Evolutionary conservation across 1,140 invertebrate species (phyloP).

Genomic region (Zaprionus capensis): DNA sequence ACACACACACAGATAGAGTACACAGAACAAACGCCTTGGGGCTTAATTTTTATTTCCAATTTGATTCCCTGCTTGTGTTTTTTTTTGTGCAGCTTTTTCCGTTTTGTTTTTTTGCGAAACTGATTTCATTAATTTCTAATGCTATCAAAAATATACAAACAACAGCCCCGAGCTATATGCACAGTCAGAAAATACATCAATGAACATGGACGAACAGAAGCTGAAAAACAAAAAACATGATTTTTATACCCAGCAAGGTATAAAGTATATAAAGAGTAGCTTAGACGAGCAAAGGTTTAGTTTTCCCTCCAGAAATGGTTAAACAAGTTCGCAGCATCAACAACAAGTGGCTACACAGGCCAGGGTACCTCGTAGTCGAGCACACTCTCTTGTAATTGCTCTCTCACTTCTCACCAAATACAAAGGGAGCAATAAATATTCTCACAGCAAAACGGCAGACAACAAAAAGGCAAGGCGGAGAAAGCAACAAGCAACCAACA

Average conservation of each 20-base stretch:
- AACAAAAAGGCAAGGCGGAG: slow-evolving; percentile 32
- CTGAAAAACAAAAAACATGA: slow-evolving; percentile 13
- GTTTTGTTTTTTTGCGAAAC: slow-evolving; percentile 55
- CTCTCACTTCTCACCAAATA: slow-evolving; percentile 1
- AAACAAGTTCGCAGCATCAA: background rate
- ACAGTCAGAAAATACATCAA: slow-evolving; percentile 55
- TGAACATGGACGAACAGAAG: slow-evolving; percentile 46
- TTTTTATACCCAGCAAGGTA: slow-evolving; percentile 4
- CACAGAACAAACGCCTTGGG: slow-evolving; percentile 57
- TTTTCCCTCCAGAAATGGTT: background rate
- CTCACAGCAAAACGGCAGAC: slow-evolving; percentile 36
- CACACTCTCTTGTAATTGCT: background rate
- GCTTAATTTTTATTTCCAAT: slow-evolving; percentile 61
- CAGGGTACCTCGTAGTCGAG: background rate
- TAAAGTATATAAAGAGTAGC: background rate
- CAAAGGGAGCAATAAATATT: slow-evolving; percentile 46
- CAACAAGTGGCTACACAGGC: background rate
- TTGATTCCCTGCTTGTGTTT: slow-evolving; percentile 41
- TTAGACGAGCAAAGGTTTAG: background rate
- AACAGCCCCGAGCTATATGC: slow-evolving; percentile 59
- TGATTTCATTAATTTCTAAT: slow-evolving; percentile 83
- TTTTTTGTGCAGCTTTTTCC: slow-evolving; percentile 18
- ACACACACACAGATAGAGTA: slow-evolving; percentile 24
- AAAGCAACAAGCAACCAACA: slow-evolving; percentile 8
- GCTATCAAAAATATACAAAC: slow-evolving; percentile 69